These are phyloP conservation scores for Gasterosteus aculeatus DNA, from an alignment of 2,113 vertebrate species.

Conservation along the genomic window DNA sequence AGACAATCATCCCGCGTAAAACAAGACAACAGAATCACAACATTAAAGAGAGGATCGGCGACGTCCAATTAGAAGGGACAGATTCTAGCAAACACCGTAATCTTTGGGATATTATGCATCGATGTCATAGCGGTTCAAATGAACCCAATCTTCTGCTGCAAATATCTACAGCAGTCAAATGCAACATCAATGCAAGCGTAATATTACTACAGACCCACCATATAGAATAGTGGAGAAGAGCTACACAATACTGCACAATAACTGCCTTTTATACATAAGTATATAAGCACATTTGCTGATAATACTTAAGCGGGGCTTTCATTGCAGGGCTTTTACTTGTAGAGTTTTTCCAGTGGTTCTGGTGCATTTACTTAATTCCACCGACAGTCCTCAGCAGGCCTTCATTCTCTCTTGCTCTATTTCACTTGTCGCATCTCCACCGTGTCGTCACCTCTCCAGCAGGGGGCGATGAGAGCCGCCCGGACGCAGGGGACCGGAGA, in stretches of 20 bases:
- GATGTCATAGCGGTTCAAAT: not conserved
- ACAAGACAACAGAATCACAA: not conserved
- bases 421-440: not conserved
- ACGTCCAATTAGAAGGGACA: not conserved
- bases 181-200: not conserved
- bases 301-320: not conserved
- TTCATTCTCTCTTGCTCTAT: not conserved
- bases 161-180: not conserved
- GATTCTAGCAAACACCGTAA: not conserved
- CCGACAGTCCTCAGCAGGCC: not conserved
- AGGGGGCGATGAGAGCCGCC: constrained; percentile 37
- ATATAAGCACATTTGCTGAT: not conserved
- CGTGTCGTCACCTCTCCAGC: constrained; percentile 25
- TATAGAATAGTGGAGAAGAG: not conserved
- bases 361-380: not conserved
- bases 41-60: not conserved
- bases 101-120: not conserved
- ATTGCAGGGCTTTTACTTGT: not conserved
- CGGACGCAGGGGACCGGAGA: constrained; percentile 6
- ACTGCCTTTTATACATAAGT: not conserved
- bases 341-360: not conserved
- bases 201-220: not conserved
- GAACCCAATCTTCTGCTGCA: not conserved
- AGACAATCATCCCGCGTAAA: no score
- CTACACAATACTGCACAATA: not conserved